Percentiles rank a stretch among this genome's conserved stretches.
Conservation (phyloP, 2,113 vertebrate genomes). For the Plotosus lineatus region DNA sequence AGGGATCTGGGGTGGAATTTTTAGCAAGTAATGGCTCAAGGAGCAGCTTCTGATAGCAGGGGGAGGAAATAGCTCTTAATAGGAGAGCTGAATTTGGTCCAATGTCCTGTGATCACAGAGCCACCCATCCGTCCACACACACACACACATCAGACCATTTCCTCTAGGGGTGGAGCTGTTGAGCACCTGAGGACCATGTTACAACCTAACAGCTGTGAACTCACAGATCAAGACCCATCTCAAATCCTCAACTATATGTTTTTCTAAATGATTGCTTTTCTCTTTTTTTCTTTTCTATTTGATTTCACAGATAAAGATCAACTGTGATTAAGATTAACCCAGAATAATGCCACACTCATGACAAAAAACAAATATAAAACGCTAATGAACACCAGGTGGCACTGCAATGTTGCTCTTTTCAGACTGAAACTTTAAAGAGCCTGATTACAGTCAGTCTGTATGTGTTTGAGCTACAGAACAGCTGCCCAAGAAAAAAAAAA, state of each 20-base stretch:
- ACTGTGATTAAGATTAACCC: not conserved
- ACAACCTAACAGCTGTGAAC: constrained; percentile 11
- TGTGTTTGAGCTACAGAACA: not conserved
- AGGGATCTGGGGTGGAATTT: constrained; percentile 47
- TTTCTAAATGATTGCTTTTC: constrained; percentile 5
- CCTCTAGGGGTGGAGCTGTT: not conserved
- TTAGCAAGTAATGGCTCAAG: constrained; percentile 59
- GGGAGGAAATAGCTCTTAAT: constrained; percentile 62
- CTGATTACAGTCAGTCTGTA: not conserved
- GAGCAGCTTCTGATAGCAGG: constrained; percentile 49
- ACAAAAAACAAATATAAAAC: not conserved
- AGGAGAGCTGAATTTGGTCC: constrained; percentile 57
- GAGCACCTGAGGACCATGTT: constrained; percentile 18
- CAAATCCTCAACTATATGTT: not conserved
- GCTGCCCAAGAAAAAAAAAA: not conserved
- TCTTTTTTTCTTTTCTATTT: not conserved
- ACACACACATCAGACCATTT: not conserved
- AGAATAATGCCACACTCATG: not conserved
- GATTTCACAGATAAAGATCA: constrained; percentile 22
- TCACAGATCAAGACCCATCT: constrained; percentile 9
- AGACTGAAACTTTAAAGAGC: not conserved
- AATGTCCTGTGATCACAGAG: constrained; percentile 62
- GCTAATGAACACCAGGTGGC: constrained; percentile 18
- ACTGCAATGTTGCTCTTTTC: constrained; percentile 2
- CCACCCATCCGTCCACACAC: not conserved